Base-by-base conservation (phyloP, 2,888 invertebrate genomes). In the Agrotis segetum region DNA sequence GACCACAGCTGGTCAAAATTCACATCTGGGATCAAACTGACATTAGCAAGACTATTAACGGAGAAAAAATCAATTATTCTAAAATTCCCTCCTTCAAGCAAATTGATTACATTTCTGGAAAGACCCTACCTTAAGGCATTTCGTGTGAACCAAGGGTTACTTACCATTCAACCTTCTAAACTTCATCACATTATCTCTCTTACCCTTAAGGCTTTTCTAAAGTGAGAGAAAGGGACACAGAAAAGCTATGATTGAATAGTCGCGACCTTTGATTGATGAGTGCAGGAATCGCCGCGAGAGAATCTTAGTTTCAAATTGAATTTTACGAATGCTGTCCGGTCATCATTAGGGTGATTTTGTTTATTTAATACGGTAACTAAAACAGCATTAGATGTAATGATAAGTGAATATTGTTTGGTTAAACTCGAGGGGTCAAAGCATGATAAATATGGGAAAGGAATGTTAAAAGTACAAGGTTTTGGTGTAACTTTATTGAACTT, bases 211-310 rank as follows among this genome's bases (percentile, higher is more conserved):
- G 46, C 49, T 16, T 14, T 58, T 64, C 14, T 44, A 49, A 67
- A 4, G 13, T 62, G 64, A 17, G 68, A 64, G 71, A 87, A 68
- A 79, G 67, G 61, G 77, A 87, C 60, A 66, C 71, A 77, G 62
- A 50, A 79, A 61, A 46, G 62, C 56, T 74, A 77, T 80, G 69
- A 83, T 81, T 79, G 81, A 82, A 82, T 76, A 85, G 84, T 82
- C 67, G 86, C 81, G 77, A 87, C 87, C 84, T 83, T 89, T 94
- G 93, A 93, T 93, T 93, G 91, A 94, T 94, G 92, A 86, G 84
- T 82, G 85, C 69, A 77, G 76, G 84, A 87, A 88, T 76, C 83
- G 89, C 90, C 89, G 87, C 88, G 75, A 92, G 86, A 87, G 86
- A 88, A 88, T 79, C 84, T 88, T 65, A 49, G 60, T 29, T 74